A percentile compares a stretch with the other conserved stretches of the same genome.
Evolutionary conservation across 2,113 vertebrate species (phyloP).

Genomic region (Baryphthengus martii): DNA sequence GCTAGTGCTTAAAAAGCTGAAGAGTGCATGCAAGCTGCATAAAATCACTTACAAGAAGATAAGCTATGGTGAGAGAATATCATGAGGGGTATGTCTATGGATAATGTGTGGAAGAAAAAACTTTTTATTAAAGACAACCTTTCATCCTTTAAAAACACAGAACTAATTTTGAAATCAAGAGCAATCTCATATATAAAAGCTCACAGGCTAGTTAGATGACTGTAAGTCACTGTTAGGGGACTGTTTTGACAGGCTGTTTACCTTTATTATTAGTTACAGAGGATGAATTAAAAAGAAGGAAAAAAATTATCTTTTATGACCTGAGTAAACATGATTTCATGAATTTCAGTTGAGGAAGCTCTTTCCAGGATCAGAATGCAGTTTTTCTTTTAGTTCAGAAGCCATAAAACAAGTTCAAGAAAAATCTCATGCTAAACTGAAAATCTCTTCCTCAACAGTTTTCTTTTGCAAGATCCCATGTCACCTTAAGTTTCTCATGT

Average conservation of each 20-base stretch:
- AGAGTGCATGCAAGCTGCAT: neutral
- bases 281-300: neutral
- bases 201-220: neutral
- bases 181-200: neutral
- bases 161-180: neutral
- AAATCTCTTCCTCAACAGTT: neutral
- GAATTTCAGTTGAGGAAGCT: neutral
- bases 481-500: neutral
- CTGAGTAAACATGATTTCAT: neutral
- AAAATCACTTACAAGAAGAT: neutral
- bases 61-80: neutral
- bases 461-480: neutral
- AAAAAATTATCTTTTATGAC: neutral
- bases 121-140: neutral
- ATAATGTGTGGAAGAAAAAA: neutral
- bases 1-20: neutral
- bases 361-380: neutral
- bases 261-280: neutral
- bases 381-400: neutral
- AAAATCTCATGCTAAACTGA: neutral
- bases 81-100: neutral
- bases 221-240: neutral
- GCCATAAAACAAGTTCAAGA: neutral
- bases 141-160: neutral
- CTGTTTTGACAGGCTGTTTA: neutral